phyloP scores from a whole-genome alignment of 1,140 invertebrate genomes.

The Meloidogyne hapla region DNA sequence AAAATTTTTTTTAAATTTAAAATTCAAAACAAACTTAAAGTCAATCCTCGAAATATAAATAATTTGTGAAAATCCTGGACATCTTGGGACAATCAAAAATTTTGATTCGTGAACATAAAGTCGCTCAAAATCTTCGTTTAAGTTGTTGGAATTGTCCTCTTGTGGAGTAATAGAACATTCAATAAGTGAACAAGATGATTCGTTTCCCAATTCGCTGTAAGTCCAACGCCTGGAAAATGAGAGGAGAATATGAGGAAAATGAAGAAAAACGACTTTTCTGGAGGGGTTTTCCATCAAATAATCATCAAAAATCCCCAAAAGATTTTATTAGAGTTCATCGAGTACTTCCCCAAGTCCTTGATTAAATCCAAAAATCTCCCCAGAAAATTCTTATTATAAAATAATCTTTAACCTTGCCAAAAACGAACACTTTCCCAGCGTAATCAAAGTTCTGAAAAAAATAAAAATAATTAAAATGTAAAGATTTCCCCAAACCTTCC shows the following conservation, averaged over 20 bases:
- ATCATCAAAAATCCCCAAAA: no score
- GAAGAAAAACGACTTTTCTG: no score
- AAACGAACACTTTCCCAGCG: background rate
- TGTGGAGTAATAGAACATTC: no score
- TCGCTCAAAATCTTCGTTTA: background rate
- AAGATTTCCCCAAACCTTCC: background rate
- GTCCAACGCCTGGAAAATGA: no score
- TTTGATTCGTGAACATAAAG: constrained; percentile 20
- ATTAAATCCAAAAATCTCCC: no score
- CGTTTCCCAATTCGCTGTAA: background rate
- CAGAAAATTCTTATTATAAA: no score
- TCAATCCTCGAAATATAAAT: constrained; percentile 21
- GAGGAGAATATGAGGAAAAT: background rate
- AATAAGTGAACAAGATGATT: background rate
- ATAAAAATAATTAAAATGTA: background rate
- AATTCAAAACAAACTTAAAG: constrained; percentile 4
- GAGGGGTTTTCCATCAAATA: no score
- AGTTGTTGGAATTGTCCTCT: no score
- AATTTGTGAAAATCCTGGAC: constrained; percentile 18
- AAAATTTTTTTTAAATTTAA: background rate
- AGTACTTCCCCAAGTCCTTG: no score
- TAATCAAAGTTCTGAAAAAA: constrained; percentile 9
- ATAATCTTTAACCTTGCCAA: constrained; percentile 22
- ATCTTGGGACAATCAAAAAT: constrained; percentile 11
- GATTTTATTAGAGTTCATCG: no score